Base-by-base conservation (phyloP, 2,797 vertebrate genomes). In the Falco berigora region DNA sequence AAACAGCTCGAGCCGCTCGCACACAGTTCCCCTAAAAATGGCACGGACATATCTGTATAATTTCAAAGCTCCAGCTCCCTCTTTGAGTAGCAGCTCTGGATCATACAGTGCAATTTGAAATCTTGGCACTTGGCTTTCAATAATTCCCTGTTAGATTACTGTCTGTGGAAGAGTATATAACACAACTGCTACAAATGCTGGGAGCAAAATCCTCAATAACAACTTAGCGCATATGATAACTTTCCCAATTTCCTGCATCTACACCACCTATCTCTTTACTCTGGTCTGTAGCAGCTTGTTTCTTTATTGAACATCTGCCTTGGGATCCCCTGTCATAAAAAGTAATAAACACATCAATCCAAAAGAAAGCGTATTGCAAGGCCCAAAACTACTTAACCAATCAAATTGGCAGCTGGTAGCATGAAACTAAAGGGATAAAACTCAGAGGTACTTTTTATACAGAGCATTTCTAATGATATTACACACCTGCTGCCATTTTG, bases 261-360 rank as follows among this genome's bases (percentile, higher is more conserved):
- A 97, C 95, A 86, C 97, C 50, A 79, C 95, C 96, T 97, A 98
- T 97, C 98, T 97, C 98, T 96, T 95, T 97, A 97, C 98, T 96
- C 91, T 94, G 91, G 68, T 98, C 97, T 97, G 97, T 97, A 98
- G 97, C 97, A 96, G 97, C 97, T 98, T 98, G 92, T 96, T 94
- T 93, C 97, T 98, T 98, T 98, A 98, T 98, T 98, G 98, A 98
- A 98, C 98, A 98, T 97, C 98, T 98, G 97, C 98, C 97, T 98
- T 97, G 98, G 98, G 98, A 98, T 96, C 95, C 92, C 93, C 98
- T 98, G 98, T 98, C 98, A 98, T 97, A 98, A 97, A 98, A 98
- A 98, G 98, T 98, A 98, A 98, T 98, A 98, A 98, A 98, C 98
- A 98, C 98, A 98, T 98, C 98, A 98, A 98, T 98, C 98, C 97